Evolutionary conservation across 1,140 invertebrate species (phyloP), one percentile per base, ranked within the genome.

Genomic region (Battus philenor): DNA sequence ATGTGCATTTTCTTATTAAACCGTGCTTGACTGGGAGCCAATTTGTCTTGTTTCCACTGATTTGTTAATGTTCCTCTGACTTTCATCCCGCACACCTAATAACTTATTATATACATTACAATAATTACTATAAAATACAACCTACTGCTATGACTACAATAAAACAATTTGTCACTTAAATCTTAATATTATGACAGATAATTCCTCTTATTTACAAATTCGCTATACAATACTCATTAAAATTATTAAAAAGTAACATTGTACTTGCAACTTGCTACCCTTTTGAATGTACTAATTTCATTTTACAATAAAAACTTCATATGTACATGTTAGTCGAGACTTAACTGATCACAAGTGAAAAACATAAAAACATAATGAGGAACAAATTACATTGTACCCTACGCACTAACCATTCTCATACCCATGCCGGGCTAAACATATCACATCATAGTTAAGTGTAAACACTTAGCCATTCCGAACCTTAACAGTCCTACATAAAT

Each of bases 181-280:
- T 67, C 62, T 69, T 59, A 72, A 79, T 81, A 84, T 84, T 78
- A 81, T 82, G 77, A 82, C 78, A 83, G 65, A 79, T 84, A 81
- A 70, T 82, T 74, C 56, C 73, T 84, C 80, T 84, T 84, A 84
- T 84, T 69, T 84, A 84, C 80, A 81, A 71, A 66, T 80, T 72
- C 51, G 58, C 76, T 84, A 80, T 84, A 84, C 80, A 84, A 74
- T 77, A 79, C 73, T 70, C 54, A 60, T 70, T 74, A 76, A 68
- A 77, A 76, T 70, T 73, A 74, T 55, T 66, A 75, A 72, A 78
- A 80, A 75, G 77, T 80, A 83, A 80, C 70, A 82, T 82, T 84
- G 80, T 82, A 84, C 80, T 84, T 67, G 67, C 66, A 75, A 75
- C 67, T 62, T 64, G 61, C 76, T 79, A 79, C 69, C 73, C 62